Evolutionary conservation across 2,888 invertebrate genomes (phyloP), one percentile per base, ranked within the genome.

Genomic region (Oscheius onirici): DNA sequence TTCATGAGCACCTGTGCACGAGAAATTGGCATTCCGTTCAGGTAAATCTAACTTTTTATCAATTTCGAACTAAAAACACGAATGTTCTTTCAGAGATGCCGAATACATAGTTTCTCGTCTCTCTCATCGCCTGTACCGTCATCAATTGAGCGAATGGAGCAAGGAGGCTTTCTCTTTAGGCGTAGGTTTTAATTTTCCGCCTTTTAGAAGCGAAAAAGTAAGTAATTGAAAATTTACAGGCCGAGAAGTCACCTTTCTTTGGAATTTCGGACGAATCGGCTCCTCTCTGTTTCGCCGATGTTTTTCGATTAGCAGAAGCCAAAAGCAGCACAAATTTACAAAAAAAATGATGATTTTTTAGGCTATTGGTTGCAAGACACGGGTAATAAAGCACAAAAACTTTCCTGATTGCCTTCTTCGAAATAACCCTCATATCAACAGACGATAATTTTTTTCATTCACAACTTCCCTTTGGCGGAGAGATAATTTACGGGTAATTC

Each of bases 1-100:
- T 60, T 60, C 58, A 20, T 69, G n/a, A 52, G 51, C 20, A 69
- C 69, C 5, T 69, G 69, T 46, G 69, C 69, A 8, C 17, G 69
- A 40, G 49, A 52, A 44, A 52, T 43, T n/a, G 60, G 69, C 26
- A 6, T 69, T 15, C n/a, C n/a, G 8, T 52, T 69, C n/a, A 41
- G 60, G 69, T 69, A 41, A 43, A 26, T 17, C 6, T 46, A 3
- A 22, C 1, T 34, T 2, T 49, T 58, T n/a, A 41, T 1, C 20
- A 41, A 2, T 57, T 34, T 34, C 5, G 34, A 34, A 34, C n/a
- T n/a, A 34, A 34, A 34, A 8, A 34, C 8, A 3, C 5, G 17
- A 58, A 11, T 26, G 8, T 17, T 41, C 6, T 60, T 69, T 34
- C 22, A 69, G 69, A 28, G 69, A 69, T 15, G 60, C 69, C 1